These are phyloP conservation scores for Emesis castigata DNA, from an alignment of 2,888 invertebrate genomes.

Conservation along the genomic window DNA sequence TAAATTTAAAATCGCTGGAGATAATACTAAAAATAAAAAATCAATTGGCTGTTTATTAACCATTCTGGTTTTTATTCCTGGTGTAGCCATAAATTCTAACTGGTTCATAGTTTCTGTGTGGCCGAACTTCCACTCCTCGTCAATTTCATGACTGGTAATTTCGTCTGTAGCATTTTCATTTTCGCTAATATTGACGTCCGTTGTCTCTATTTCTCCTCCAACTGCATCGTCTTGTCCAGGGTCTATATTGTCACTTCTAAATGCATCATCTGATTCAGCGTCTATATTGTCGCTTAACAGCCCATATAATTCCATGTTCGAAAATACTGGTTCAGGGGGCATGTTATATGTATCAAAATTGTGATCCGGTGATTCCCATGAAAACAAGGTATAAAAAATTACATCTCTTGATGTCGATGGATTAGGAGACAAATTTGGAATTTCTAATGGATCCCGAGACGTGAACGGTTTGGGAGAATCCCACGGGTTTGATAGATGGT, in stretches of 20 bases:
- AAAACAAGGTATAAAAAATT: slow-evolving; percentile 4
- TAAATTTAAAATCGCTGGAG: slow-evolving; percentile 30
- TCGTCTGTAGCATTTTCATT: slow-evolving; percentile 12
- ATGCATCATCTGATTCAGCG: slow-evolving; percentile 10
- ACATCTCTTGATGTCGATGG: slow-evolving; percentile 2
- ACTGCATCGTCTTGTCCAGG: slow-evolving; percentile 13
- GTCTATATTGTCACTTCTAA: slow-evolving; percentile 8
- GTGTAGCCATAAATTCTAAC: slow-evolving; percentile 24
- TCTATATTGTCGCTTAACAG: slow-evolving; percentile 11
- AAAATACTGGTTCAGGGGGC: slow-evolving; percentile 7
- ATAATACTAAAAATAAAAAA: slow-evolving; percentile 32
- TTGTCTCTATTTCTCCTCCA: slow-evolving; percentile 11
- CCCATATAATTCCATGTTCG: slow-evolving; percentile 8
- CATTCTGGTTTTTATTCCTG: slow-evolving; percentile 27
- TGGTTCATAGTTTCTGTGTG: slow-evolving; percentile 13
- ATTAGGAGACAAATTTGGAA: slow-evolving; percentile 9
- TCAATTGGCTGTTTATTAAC: slow-evolving; percentile 29
- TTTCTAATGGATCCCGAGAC: slow-evolving; percentile 7
- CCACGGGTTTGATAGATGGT: slow-evolving; percentile 3
- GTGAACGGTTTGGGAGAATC: slow-evolving; percentile 8
- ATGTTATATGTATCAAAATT: slow-evolving; percentile 7
- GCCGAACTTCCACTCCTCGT: slow-evolving; percentile 1
- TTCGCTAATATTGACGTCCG: neutral
- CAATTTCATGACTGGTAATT: slow-evolving; percentile 11
- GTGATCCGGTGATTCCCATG: slow-evolving; percentile 5